Evolutionary conservation across 2,113 vertebrate genomes (phyloP), one percentile per base, ranked within the genome.

Genomic region (Odocoileus hemionus): DNA sequence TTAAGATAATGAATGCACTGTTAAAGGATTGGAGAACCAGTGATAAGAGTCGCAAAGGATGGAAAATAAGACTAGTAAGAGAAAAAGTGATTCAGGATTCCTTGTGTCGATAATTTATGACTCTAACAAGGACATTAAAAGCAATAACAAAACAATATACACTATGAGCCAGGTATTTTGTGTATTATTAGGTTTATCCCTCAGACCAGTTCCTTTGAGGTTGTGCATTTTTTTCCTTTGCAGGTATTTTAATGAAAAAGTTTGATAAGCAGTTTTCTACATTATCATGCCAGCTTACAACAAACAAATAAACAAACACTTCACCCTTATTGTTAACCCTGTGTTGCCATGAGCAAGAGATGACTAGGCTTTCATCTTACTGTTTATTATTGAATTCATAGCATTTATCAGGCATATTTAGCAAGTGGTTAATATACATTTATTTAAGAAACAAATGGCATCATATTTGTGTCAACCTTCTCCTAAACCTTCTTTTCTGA

Each of bases 401-500:
- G 19, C 8, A 94, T 6, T 13, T 67, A 10, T 36, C 2, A 70
- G 43, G 1, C 26, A 76, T 78, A 90, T 70, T 83, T 47, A 84
- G 11, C 28, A n/a, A 23, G 14, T 86, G 55, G 33, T 47, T 60
- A 84, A 50, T 86, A 80, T 21, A 55, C 26, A 60, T 47, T 58
- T 64, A 78, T 39, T 86, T 89, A 76, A 74, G n/a, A 89, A 67
- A 70, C 9, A 84, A 57, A 86, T 74, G 55, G 0, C 13, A 90
- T 74, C 6, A 55, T 61, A 45, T 86, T n/a, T 61, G 36, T 39
- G 28, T 58, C 6, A 21, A 39, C 19, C 67, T n/a, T 87, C 28
- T 93, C 64, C 52, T 89, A 45, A 89, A 76, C 3, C 23, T 57
- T 19, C 11, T 88, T 96, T 94, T 60, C n/a, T 86, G 25, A 76